These are phyloP conservation scores for Drosophila erecta DNA, from an alignment of 1,140 invertebrate species.

Conservation along the genomic window DNA sequence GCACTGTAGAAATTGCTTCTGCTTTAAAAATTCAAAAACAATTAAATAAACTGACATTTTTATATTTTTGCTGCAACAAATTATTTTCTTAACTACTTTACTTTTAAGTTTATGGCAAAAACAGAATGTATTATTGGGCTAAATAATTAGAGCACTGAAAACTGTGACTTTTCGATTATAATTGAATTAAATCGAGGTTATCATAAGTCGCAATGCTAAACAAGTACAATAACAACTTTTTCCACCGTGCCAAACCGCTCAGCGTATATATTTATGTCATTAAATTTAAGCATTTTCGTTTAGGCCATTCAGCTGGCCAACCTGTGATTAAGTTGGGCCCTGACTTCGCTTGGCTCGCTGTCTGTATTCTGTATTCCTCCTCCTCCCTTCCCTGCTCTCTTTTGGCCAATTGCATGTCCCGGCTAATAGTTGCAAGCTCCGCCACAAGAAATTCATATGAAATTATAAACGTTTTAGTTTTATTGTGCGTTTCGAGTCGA, in stretches of 20 bases:
- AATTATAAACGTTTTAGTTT: conserved; percentile 83
- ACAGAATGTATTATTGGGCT: no score
- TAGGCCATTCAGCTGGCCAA: conserved; percentile 82
- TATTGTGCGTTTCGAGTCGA: conserved; percentile 70
- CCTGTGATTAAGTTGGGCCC: conserved; percentile 78
- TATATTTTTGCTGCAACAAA: no score
- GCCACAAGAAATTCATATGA: conserved; percentile 78
- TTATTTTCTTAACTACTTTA: no score
- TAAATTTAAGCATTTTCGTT: conserved; percentile 85
- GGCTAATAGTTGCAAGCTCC: conserved; percentile 71
- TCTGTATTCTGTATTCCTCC: conserved; percentile 29
- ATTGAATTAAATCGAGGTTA: conserved; percentile 10
- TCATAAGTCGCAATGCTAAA: conserved; percentile 10
- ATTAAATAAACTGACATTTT: no score
- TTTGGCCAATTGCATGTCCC: conserved; percentile 77
- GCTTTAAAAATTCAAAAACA: no score
- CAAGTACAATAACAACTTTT: conserved; percentile 19
- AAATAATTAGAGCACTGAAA: no score
- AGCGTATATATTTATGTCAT: conserved; percentile 83
- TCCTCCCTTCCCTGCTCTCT: conserved; percentile 33
- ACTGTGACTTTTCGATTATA: conserved; percentile 12
- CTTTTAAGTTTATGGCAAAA: no score
- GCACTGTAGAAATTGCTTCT: conserved; percentile 5
- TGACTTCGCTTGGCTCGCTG: conserved; percentile 35
- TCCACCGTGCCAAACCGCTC: conserved; percentile 19